These are phyloP conservation scores for Gari tellinella DNA, from an alignment of 2,888 invertebrate genomes.

Conservation along the genomic window DNA sequence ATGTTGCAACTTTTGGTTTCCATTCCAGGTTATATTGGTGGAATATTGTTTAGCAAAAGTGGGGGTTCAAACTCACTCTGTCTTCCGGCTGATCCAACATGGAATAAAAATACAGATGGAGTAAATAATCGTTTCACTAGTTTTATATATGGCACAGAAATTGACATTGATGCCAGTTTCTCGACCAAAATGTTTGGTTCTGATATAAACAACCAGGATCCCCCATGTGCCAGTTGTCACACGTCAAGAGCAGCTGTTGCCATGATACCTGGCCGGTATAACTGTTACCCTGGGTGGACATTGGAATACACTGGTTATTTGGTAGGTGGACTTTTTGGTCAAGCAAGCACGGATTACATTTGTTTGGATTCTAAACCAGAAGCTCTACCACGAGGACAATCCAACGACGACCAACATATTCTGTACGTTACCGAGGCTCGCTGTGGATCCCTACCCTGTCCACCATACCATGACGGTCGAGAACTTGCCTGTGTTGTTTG, in stretches of 20 bases:
- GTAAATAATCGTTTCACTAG: neutral
- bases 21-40: conserved; percentile 20
- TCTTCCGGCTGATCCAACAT: conserved; percentile 22
- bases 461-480: conserved; percentile 35
- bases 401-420: conserved; percentile 19
- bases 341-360: conserved; percentile 7
- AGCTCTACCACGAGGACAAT: conserved; percentile 2
- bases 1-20: no score
- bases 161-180: conserved; percentile 5
- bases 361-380: conserved; percentile 12
- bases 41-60: conserved; percentile 11
- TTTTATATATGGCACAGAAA: conserved; percentile 12
- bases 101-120: conserved; percentile 12
- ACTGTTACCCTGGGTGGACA: conserved; percentile 21
- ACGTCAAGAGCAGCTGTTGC: neutral
- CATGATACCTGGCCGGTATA: conserved; percentile 21
- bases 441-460: conserved; percentile 29
- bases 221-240: conserved; percentile 15
- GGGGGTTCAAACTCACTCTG: conserved; percentile 22
- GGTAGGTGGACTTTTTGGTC: neutral
- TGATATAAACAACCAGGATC: conserved; percentile 13
- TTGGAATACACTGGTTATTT: conserved; percentile 20
- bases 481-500: conserved; percentile 45
- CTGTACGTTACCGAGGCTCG: conserved; percentile 11
- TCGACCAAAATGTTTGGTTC: conserved; percentile 4